Percentiles rank a stretch among this genome's conserved stretches.
Evolutionary conservation across 2,888 invertebrate genomes (phyloP).

Genomic region (Euplagia quadripunctaria): DNA sequence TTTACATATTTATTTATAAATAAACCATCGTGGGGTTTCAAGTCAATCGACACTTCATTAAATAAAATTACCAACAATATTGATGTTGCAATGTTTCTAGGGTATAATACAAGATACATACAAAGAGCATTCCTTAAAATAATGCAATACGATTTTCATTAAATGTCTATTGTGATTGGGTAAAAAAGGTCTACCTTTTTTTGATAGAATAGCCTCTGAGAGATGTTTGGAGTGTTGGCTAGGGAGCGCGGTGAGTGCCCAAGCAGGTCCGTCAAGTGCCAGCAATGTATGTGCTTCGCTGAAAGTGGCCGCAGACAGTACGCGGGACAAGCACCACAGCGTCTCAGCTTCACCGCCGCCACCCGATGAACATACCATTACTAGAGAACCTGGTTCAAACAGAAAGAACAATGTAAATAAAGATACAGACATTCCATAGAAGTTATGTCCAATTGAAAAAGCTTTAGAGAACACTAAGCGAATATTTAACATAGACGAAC

Average conservation of each 20-base stretch:
- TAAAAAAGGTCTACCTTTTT: conserved; percentile 66
- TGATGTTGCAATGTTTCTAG: too few relatives aligned
- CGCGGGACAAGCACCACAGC: conserved; percentile 87
- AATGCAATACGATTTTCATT: too few relatives aligned
- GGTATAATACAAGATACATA: too few relatives aligned
- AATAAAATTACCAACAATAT: too few relatives aligned
- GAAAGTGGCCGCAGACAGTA: conserved; percentile 90
- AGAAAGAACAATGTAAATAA: background rate
- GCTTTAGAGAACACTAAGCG: background rate
- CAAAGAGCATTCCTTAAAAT: too few relatives aligned
- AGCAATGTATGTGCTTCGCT: conserved; percentile 93
- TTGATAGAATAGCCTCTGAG: conserved; percentile 71
- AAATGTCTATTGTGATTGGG: too few relatives aligned
- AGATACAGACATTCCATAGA: background rate
- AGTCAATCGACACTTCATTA: too few relatives aligned
- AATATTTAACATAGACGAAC: background rate
- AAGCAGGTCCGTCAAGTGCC: conserved; percentile 94
- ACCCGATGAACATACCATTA: conserved; percentile 84
- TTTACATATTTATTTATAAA: too few relatives aligned
- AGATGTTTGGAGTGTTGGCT: conserved; percentile 66
- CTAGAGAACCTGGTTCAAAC: conserved; percentile 79
- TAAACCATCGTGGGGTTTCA: too few relatives aligned
- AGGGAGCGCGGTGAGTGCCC: conserved; percentile 90
- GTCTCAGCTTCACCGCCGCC: conserved; percentile 82
- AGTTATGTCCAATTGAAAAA: background rate